Evolutionary conservation across 2,113 vertebrate genomes (phyloP), one percentile per base, ranked within the genome.

Genomic region (Salvelinus namaycush): DNA sequence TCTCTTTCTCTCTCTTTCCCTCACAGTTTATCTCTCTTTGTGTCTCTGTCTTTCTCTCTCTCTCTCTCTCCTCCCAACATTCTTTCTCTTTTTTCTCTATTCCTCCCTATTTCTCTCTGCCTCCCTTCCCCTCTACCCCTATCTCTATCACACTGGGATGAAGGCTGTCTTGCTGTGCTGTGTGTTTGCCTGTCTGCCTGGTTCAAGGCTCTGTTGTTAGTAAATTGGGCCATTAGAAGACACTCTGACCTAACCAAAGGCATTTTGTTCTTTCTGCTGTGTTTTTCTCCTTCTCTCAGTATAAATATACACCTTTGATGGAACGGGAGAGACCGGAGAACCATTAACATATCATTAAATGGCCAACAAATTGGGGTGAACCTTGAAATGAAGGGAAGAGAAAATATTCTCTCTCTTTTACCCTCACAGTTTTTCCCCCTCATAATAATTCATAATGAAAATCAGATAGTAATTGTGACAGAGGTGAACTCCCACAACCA

Each of bases 151-250:
- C 73, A 65, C 68, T 66, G 81, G 73, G 77, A 86, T 80, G 74
- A 83, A 82, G 79, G 54, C 73, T 77, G 68, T 81, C 77, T 83
- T 76, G 68, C 84, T 86, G 78, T 73, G 85, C 84, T 51, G 81
- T 74, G 73, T 83, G 86, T 83, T 84, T 83, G 75, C 68, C 79
- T 80, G 75, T 65, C 79, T 80, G 82, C 78, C 77, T 73, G 85
- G 81, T 83, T 83, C 57, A 81, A 75, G 81, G 76, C 77, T 89
- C 83, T 83, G 79, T 85, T 87, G 83, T 82, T 72, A 20, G 80
- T 86, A 84, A 89, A 88, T 88, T 79, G 89, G 88, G 87, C 83
- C 89, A 82, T 85, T 89, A 86, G 83, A 89, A 90, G 87, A 87
- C 86, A 90, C 80, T 85, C 77, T 91, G 87, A 90, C 87, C 85